Evolutionary conservation across 2,113 vertebrate genomes (phyloP).

Genomic region (Carettochelys insculpta): DNA sequence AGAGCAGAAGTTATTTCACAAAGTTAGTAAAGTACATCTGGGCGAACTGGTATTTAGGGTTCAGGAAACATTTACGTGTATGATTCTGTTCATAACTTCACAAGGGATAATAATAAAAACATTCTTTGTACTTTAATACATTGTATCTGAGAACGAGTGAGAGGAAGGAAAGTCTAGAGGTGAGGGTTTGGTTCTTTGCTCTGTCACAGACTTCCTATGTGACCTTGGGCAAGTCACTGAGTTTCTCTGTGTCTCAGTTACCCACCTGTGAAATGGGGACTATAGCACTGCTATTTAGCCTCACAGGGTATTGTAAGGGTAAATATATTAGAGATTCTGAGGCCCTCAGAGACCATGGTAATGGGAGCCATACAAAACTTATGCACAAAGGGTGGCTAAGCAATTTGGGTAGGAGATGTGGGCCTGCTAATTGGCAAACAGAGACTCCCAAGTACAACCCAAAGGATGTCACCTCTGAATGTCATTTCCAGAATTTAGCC

Average conservation of each 20-base stretch:
- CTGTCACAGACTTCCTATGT: not conserved
- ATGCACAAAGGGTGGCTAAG: not conserved
- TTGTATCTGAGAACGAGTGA: not conserved
- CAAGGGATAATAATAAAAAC: not conserved
- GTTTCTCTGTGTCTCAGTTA: not conserved
- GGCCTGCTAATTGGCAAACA: not conserved
- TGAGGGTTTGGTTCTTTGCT: not conserved
- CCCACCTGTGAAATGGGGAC: not conserved
- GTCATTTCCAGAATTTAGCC: not conserved
- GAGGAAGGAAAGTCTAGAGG: conserved; percentile 18
- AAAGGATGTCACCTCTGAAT: not conserved
- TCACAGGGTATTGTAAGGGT: not conserved
- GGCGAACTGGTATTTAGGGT: conserved; percentile 68
- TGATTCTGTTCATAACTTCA: conserved; percentile 34
- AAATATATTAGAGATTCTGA: not conserved
- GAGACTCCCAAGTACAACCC: not conserved
- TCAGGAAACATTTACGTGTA: conserved; percentile 58
- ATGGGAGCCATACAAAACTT: not conserved
- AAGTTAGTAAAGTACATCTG: conserved; percentile 66
- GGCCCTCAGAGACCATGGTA: not conserved
- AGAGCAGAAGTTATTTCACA: conserved; percentile 71
- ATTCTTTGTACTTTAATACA: not conserved
- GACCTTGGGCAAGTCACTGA: not conserved
- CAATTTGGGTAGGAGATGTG: not conserved
- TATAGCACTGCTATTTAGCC: not conserved